Conservation (phyloP, 2,797 vertebrate species). For the Eidolon dupreanum region DNA sequence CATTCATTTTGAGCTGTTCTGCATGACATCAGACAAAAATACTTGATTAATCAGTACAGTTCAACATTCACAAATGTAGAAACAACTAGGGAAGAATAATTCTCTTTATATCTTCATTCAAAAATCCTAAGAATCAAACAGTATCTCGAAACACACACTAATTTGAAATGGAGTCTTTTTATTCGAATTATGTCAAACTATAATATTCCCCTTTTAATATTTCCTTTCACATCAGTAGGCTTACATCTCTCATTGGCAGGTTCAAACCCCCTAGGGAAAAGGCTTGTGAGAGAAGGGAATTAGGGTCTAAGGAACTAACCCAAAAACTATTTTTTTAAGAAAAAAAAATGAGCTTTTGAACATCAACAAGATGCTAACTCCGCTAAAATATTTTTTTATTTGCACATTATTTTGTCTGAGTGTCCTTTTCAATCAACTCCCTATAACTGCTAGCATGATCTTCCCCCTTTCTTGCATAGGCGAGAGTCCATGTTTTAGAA, state of each 20-base stretch:
- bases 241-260: neutral
- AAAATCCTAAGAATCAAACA: slow-evolving; percentile 23
- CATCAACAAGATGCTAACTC: slow-evolving; percentile 56
- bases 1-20: slow-evolving; percentile 20
- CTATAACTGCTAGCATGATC: slow-evolving; percentile 61
- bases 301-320: neutral
- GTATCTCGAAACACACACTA: slow-evolving; percentile 36
- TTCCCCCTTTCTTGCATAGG: slow-evolving; percentile 67
- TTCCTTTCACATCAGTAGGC: slow-evolving; percentile 22
- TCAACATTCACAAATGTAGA: slow-evolving; percentile 17
- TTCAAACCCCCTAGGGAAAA: neutral
- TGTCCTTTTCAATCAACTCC: slow-evolving; percentile 73
- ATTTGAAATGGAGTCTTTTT: neutral
- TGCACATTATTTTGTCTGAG: slow-evolving; percentile 60
- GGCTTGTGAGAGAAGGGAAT: neutral
- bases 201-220: neutral
- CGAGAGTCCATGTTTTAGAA: slow-evolving; percentile 82
- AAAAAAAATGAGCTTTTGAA: neutral
- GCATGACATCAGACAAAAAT: slow-evolving; percentile 36
- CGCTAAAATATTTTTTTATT: slow-evolving; percentile 47
- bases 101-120: neutral
- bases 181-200: neutral
- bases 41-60: neutral
- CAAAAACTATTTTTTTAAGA: slow-evolving; percentile 1
- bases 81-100: neutral